Conservation (phyloP, 2,888 invertebrate species). For the Drosophila colorata region DNA sequence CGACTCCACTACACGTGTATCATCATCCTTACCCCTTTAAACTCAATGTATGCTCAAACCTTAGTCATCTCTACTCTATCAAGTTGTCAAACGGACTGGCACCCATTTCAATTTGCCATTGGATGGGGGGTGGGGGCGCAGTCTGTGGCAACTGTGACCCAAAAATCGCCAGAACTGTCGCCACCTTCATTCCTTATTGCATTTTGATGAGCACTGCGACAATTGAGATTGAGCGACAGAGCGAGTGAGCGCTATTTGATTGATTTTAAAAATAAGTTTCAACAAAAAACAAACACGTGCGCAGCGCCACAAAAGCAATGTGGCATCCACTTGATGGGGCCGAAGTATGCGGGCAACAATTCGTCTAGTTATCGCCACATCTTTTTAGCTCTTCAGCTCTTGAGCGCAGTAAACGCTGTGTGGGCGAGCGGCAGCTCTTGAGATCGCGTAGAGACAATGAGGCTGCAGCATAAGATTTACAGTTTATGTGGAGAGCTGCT, state of each 20-base stretch:
- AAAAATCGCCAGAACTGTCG: slow-evolving; percentile 49
- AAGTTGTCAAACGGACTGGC: slow-evolving; percentile 35
- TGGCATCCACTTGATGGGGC: slow-evolving; percentile 37
- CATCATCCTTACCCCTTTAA: neutral
- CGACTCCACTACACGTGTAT: neutral
- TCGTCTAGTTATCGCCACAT: slow-evolving; percentile 37
- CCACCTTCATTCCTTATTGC: slow-evolving; percentile 52
- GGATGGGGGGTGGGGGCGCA: slow-evolving; percentile 1
- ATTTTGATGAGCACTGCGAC: slow-evolving; percentile 53
- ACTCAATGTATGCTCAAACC: neutral
- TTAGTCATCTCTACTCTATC: slow-evolving; percentile 26
- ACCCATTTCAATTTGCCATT: slow-evolving; percentile 49
- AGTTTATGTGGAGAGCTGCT: slow-evolving; percentile 28
- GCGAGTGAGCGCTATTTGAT: slow-evolving; percentile 55
- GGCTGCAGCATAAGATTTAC: slow-evolving; percentile 37
- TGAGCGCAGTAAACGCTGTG: slow-evolving; percentile 39
- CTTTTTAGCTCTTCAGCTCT: slow-evolving; percentile 34
- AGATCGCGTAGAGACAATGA: slow-evolving; percentile 37
- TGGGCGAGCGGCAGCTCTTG: slow-evolving; percentile 52
- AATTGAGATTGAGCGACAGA: slow-evolving; percentile 25
- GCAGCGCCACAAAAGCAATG: slow-evolving; percentile 19
- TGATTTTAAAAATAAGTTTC: slow-evolving; percentile 73
- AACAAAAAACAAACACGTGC: slow-evolving; percentile 44
- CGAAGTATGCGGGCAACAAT: slow-evolving; percentile 24
- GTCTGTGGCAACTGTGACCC: slow-evolving; percentile 47